Evolutionary conservation across 1,140 invertebrate genomes (phyloP), one percentile per base, ranked within the genome.

Genomic region (roundworm (Caenorhabditis elegans)): DNA sequence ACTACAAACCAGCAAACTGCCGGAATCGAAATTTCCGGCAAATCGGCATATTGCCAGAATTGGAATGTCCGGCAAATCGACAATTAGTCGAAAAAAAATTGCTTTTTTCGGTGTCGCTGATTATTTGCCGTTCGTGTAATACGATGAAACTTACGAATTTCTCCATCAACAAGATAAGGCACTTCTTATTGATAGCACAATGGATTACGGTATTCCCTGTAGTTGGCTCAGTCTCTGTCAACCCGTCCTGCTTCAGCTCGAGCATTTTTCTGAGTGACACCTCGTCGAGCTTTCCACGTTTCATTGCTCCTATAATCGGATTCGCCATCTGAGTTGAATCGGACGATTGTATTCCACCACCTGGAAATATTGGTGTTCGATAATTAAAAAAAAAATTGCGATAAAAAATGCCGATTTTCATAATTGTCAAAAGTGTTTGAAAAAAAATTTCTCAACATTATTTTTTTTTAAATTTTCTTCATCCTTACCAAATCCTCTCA

Each of bases 191-290:
- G 0, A 79, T 48, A 48, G 86, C 88, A 3, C 77, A 78, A 55
- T 89, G 88, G 11, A 89, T 79, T 22, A 85, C 87, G 2, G 85
- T 86, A 47, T 89, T 89, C 17, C 88, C 89, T 47, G 87, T 88
- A 4, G 85, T 83, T 19, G 80, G 47, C 17, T 89, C 88, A 2
- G 15, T 80, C 49, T 87, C 86, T 13, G 46, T 76, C 6, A 89
- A 39, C 15, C 87, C 34, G 22, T 86, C 82, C 8, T 88, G 88
- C 24, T 81, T 83, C 34, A 76, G 83, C 28, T 88, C 88, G 4
- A 89, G 39, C 80, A 89, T 55, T n/a, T 82, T 79, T 19, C 84
- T 82, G n/a, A 79, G 22, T 51, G 48, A 88, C 85, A 85, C 88
- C 17, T 84, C 82, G 19, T 86, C 86, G 51, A 87, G 86, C 19